phyloP scores from a whole-genome alignment of 1,140 invertebrate genomes.

The Trichomalopsis sarcophagae region DNA sequence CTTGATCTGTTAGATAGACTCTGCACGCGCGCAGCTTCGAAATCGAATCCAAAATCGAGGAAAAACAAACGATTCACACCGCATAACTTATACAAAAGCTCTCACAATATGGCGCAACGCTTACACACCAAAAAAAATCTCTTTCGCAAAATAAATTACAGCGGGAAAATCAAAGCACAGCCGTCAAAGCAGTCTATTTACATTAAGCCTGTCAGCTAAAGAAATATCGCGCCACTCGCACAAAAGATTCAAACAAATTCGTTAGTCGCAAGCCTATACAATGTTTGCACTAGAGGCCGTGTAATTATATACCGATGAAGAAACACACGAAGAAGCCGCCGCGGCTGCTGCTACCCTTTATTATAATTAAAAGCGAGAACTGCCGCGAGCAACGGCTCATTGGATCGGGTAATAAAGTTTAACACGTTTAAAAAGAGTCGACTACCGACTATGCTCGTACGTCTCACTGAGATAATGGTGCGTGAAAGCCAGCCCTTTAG shows the following conservation, averaged over 20 bases:
- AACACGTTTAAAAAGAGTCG: conserved; percentile 7
- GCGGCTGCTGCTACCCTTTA: background rate
- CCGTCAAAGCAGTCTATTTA: conserved; percentile 6
- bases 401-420: conserved; percentile 12
- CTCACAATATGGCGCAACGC: too few species aligned
- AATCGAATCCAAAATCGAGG: too few species aligned
- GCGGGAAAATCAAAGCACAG: too few species aligned
- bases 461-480: background rate
- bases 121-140: too few species aligned
- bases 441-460: background rate
- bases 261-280: background rate
- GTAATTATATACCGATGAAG: conserved; percentile 9
- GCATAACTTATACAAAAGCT: too few species aligned
- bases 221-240: background rate
- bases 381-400: background rate
- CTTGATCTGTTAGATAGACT: too few species aligned
- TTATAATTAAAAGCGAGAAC: conserved; percentile 40
- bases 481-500: background rate
- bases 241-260: conserved; percentile 15
- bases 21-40: too few species aligned
- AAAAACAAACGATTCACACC: too few species aligned
- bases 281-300: background rate
- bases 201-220: background rate
- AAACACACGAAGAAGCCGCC: background rate
- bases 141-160: too few species aligned